These are phyloP conservation scores for Gallinago paraguaiae DNA, from an alignment of 2,113 vertebrate genomes.

Conservation along the genomic window DNA sequence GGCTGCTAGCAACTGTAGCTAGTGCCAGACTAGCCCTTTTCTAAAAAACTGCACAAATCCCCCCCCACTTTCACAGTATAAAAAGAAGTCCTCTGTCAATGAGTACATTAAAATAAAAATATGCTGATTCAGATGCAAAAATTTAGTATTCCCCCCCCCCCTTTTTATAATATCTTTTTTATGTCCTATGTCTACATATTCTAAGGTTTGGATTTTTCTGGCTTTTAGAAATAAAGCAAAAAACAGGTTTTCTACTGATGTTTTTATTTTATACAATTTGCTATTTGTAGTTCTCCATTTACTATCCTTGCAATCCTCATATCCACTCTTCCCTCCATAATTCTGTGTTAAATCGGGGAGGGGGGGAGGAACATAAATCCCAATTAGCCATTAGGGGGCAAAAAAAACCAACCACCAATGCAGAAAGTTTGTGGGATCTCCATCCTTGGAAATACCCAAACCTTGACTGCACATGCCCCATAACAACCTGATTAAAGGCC, in stretches of 20 bases:
- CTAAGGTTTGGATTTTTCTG: neutral
- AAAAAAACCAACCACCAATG: neutral
- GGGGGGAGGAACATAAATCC: neutral
- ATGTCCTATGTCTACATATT: neutral
- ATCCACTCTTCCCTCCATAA: neutral
- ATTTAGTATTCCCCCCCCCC: rapidly evolving
- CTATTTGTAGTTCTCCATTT: neutral
- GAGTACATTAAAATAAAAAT: slow-evolving; percentile 13
- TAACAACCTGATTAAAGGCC: neutral
- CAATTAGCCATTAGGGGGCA: neutral
- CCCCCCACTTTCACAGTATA: neutral
- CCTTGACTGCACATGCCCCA: neutral
- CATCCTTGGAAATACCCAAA: neutral
- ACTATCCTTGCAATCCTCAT: neutral
- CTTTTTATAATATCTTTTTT: neutral
- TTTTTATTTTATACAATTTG: neutral
- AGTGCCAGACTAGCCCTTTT: slow-evolving; percentile 51
- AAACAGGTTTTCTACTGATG: neutral
- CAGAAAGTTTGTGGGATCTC: neutral
- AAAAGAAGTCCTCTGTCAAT: slow-evolving; percentile 44
- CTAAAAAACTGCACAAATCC: slow-evolving; percentile 11
- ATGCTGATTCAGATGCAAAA: slow-evolving; percentile 37
- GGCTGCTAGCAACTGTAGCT: slow-evolving; percentile 52
- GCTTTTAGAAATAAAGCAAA: neutral
- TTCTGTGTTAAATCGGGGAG: neutral